Evolutionary conservation across 2,888 invertebrate species (phyloP), one percentile per base, ranked within the genome.

Genomic region (Eupithecia vulgata): DNA sequence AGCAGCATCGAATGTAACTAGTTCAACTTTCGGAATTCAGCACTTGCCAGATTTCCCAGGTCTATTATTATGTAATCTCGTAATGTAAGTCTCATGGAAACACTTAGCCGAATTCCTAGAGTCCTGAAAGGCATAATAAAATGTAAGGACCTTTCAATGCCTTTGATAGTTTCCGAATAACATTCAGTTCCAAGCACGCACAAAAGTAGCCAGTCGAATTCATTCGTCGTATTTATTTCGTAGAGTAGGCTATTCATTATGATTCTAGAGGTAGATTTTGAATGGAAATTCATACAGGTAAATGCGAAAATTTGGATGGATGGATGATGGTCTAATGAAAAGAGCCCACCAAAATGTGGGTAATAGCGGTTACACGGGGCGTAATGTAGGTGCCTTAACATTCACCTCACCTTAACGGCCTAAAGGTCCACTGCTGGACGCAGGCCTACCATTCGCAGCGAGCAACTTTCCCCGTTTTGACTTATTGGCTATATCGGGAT

Each of bases 131-230:
- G 40, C 5, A 40, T 21, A 40, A 64, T 37, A 21, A 37, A 64
- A 37, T 37, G 40, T 40, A 13, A 65, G 15, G 48, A 12, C 21
- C 6, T 40, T 64, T 65, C 57, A 57, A 25, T 25, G 10, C 65
- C 37, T 25, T 65, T 65, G 3, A 37, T 64, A 64, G 21, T 13
- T 37, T n/a, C 64, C 25, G 64, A 64, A 40, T 64, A 64, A 64
- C 21, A 65, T 61, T 17, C 10, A 61, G 34, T 2, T 17, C 57
- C 12, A 57, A 25, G 25, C 57, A 57, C 12, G 25, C 0, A 25
- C 25, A 12, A 52, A 48, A 57, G 25, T 25, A 57, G 13, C 57
- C 8, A 10, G 48, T 57, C 3, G 57, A 13, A 57, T 52, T 52
- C 21, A 52, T 21, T 3, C 52, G 12, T 52, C 52, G 12, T 52